Percentiles rank a stretch among this genome's conserved stretches.
phyloP scores from a whole-genome alignment of 2,888 invertebrate genomes.

The Acrobasis repandana region DNA sequence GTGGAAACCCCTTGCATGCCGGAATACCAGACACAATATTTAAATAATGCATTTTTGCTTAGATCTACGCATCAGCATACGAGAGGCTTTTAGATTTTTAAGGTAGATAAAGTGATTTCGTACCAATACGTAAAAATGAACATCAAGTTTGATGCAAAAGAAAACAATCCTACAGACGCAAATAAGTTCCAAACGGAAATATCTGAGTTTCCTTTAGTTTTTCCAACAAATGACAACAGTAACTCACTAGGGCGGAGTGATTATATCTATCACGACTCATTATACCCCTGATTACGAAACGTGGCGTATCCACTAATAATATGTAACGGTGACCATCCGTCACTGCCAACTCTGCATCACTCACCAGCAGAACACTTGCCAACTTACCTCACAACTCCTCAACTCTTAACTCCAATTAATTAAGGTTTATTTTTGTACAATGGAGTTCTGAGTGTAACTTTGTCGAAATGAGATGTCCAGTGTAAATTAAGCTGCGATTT shows the following conservation, averaged over 20 bases:
- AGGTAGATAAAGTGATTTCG: too few species aligned
- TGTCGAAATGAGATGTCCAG: constrained; percentile 50
- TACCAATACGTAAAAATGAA: too few species aligned
- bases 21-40: too few species aligned
- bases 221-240: constrained; percentile 26
- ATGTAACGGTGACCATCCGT: constrained; percentile 65
- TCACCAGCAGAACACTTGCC: constrained; percentile 55
- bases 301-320: constrained; percentile 72
- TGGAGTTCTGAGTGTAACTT: constrained; percentile 36
- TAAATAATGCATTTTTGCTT: too few species aligned
- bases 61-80: too few species aligned
- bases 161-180: neutral
- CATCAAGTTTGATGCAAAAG: too few species aligned
- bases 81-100: too few species aligned
- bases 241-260: constrained; percentile 31
- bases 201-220: constrained; percentile 7
- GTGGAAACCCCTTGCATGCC: too few species aligned
- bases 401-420: constrained; percentile 32
- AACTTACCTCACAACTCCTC: constrained; percentile 31
- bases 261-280: constrained; percentile 58
- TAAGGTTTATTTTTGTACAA: constrained; percentile 44
- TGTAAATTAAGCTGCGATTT: constrained; percentile 44
- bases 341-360: constrained; percentile 66
- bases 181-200: neutral
- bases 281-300: constrained; percentile 68